A percentile compares a stretch with the other conserved stretches of the same genome.
phyloP scores from a whole-genome alignment of 2,113 vertebrate genomes.

The Pachycephala philippinensis region DNA sequence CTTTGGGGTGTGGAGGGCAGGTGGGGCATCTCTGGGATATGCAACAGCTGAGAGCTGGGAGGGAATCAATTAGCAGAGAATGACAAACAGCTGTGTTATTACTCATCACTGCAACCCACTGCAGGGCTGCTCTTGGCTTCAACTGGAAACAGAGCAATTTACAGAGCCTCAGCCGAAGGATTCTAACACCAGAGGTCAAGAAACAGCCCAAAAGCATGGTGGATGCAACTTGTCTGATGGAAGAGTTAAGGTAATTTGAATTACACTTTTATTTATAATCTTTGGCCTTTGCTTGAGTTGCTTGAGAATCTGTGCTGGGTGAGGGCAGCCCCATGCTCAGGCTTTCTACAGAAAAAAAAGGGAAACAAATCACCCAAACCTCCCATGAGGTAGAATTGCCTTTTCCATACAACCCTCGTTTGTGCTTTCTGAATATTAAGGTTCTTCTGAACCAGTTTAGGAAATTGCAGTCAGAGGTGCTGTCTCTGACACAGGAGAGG shows the following conservation, averaged over 20 bases:
- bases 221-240: not conserved
- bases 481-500: not conserved
- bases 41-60: not conserved
- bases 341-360: not conserved
- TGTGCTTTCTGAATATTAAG: not conserved
- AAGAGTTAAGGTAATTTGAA: not conserved
- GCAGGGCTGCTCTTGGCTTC: not conserved
- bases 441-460: not conserved
- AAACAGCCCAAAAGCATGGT: not conserved
- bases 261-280: not conserved
- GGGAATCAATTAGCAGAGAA: not conserved
- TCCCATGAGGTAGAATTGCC: accelerated
- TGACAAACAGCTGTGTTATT: not conserved
- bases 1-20: not conserved
- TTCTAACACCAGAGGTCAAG: not conserved
- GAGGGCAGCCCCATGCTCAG: not conserved
- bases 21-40: not conserved
- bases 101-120: accelerated
- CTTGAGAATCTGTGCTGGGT: accelerated
- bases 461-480: not conserved
- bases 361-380: not conserved
- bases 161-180: not conserved
- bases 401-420: not conserved
- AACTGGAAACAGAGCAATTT: not conserved
- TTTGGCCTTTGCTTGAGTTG: not conserved